Percentiles rank a stretch among this genome's conserved stretches.
Conservation (phyloP, 2,797 vertebrate species). For the Chrosomus eos region DNA sequence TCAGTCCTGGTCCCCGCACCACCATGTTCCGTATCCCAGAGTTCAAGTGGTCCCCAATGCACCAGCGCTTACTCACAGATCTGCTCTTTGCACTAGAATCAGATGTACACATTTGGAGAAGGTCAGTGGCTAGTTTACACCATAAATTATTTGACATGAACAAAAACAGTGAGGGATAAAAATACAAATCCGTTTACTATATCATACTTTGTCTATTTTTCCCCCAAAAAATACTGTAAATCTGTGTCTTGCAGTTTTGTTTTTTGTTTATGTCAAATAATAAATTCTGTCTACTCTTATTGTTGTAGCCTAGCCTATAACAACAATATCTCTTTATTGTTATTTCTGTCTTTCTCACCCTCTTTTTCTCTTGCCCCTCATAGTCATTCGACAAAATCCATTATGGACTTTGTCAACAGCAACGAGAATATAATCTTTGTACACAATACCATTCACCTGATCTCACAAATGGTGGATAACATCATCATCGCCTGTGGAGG, state of each 20-base stretch:
- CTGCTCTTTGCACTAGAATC: slow-evolving; percentile 98
- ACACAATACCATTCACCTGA: slow-evolving; percentile 99
- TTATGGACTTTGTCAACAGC: slow-evolving; percentile 99
- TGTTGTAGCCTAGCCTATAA: background rate
- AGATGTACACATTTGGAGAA: slow-evolving; percentile 98
- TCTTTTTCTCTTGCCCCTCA: slow-evolving; percentile 46
- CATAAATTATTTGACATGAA: background rate
- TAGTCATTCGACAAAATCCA: slow-evolving; percentile 98
- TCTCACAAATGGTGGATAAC: slow-evolving; percentile 99
- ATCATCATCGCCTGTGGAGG: slow-evolving; percentile 99
- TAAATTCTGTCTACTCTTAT: background rate
- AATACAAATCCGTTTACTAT: background rate
- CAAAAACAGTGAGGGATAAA: background rate
- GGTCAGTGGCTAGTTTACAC: slow-evolving; percentile 71
- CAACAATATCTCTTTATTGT: slow-evolving; percentile 42
- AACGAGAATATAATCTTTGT: slow-evolving; percentile 99
- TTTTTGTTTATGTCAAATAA: background rate
- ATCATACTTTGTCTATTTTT: background rate
- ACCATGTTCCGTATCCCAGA: slow-evolving; percentile 99
- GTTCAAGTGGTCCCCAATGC: slow-evolving; percentile 99
- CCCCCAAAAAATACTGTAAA: background rate
- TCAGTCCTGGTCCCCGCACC: slow-evolving; percentile 97
- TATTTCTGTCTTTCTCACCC: background rate
- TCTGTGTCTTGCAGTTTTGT: background rate
- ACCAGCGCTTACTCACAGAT: slow-evolving; percentile 95